Percentiles rank a stretch among this genome's conserved stretches.
Evolutionary conservation across 1,140 invertebrate genomes (phyloP).

Genomic region (Gonatopus flavifemur): DNA sequence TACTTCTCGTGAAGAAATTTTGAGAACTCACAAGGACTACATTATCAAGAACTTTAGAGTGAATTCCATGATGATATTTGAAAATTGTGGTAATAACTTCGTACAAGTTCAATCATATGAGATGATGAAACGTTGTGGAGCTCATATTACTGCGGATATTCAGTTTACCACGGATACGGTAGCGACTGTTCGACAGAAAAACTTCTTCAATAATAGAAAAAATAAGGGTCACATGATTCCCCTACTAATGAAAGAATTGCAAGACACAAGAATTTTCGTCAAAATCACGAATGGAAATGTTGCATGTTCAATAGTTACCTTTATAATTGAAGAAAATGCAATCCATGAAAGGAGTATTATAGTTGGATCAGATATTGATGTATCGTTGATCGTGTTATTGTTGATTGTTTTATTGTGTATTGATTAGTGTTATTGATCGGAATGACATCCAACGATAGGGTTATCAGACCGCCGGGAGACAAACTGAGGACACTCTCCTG

Average conservation of each 20-base stretch:
- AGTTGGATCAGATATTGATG: slow-evolving; percentile 9
- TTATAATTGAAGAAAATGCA: slow-evolving; percentile 4
- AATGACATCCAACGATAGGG: background rate
- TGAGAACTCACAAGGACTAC: background rate
- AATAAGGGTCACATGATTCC: slow-evolving; percentile 9
- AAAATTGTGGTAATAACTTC: background rate
- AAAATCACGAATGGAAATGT: slow-evolving; percentile 3
- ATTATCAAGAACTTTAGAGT: background rate
- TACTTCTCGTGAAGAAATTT: background rate
- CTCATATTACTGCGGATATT: slow-evolving; percentile 4
- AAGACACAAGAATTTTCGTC: slow-evolving; percentile 1
- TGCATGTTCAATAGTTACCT: slow-evolving; percentile 2
- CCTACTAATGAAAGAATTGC: slow-evolving; percentile 1
- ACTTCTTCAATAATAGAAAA: slow-evolving; percentile 10
- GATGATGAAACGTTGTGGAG: background rate
- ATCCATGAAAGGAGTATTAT: slow-evolving; percentile 7
- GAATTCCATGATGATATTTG: background rate
- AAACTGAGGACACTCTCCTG: too few species aligned
- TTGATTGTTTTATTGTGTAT: too few species aligned
- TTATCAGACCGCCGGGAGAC: slow-evolving; percentile 4
- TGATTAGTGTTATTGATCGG: slow-evolving; percentile 8
- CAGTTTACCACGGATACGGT: slow-evolving; percentile 5
- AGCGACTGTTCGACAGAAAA: slow-evolving; percentile 2
- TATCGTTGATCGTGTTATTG: too few species aligned
- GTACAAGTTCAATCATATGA: background rate